These are phyloP conservation scores for Parasteatoda lunata DNA, from an alignment of 2,888 invertebrate species.

Conservation along the genomic window DNA sequence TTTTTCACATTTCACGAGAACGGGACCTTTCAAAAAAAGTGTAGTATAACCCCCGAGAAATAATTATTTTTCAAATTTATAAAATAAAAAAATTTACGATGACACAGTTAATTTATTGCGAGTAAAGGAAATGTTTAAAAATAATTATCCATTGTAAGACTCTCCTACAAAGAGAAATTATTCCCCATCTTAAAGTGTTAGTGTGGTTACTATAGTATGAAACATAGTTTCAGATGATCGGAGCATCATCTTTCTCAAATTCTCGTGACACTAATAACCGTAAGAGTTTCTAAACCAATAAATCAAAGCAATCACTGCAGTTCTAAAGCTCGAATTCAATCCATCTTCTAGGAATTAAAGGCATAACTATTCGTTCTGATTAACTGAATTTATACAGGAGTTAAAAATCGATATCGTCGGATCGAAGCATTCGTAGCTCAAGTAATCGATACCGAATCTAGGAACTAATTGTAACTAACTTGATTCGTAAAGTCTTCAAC, in stretches of 20 bases:
- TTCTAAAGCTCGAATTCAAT: conserved; percentile 9
- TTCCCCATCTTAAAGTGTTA: too few relatives aligned
- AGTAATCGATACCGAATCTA: conserved; percentile 53
- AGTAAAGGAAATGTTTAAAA: too few relatives aligned
- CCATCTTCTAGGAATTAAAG: conserved; percentile 27
- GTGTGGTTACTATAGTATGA: too few relatives aligned
- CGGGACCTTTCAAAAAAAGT: too few relatives aligned
- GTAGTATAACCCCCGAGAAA: too few relatives aligned
- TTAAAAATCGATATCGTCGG: conserved; percentile 55
- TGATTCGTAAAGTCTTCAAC: conserved; percentile 12
- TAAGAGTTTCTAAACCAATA: conserved; percentile 25
- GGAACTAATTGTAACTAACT: conserved; percentile 48
- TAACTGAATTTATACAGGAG: conserved; percentile 41
- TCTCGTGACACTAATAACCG: conserved; percentile 16
- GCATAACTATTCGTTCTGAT: conserved; percentile 33
- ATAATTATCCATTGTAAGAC: too few relatives aligned
- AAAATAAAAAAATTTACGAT: too few relatives aligned
- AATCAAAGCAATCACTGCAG: conserved; percentile 14
- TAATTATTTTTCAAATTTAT: too few relatives aligned
- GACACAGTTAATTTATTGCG: too few relatives aligned
- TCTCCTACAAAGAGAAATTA: too few relatives aligned
- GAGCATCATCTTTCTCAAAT: conserved; percentile 16
- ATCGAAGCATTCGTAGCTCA: conserved; percentile 38
- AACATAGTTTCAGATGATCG: not conserved
- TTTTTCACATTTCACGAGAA: too few relatives aligned